Evolutionary conservation across 1,140 invertebrate genomes (phyloP).

Genomic region (Uloborus diversus): DNA sequence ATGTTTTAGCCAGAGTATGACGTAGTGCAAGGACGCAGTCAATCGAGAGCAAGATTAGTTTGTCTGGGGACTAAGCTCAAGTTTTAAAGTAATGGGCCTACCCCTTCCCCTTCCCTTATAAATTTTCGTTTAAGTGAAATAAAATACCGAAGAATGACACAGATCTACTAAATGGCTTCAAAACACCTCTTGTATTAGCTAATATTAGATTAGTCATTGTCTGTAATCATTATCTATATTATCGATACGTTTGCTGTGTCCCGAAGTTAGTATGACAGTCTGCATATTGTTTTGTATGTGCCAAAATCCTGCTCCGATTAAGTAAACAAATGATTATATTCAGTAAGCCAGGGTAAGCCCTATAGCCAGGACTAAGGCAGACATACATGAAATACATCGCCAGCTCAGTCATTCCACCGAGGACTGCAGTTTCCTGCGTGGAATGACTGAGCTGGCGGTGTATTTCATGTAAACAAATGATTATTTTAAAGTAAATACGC

Average conservation of each 20-base stretch:
- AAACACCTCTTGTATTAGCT: neutral
- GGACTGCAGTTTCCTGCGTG: no score
- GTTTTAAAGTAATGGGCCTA: slow-evolving; percentile 21
- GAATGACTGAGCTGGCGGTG: no score
- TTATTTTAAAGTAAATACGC: no score
- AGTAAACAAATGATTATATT: no score
- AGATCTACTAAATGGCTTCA: neutral
- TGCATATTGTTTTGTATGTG: no score
- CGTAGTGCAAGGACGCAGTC: neutral
- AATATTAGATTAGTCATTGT: slow-evolving; percentile 12
- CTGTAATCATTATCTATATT: neutral
- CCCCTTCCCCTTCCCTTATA: neutral
- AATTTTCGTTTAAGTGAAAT: slow-evolving; percentile 27
- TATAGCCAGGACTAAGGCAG: no score
- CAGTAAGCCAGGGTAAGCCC: no score
- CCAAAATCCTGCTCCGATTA: no score
- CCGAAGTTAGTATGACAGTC: no score
- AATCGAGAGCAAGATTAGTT: slow-evolving; percentile 25
- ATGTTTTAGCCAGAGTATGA: slow-evolving; percentile 3
- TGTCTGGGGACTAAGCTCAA: neutral
- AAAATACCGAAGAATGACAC: neutral
- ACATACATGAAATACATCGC: no score
- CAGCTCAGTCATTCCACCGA: no score
- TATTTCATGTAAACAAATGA: no score
- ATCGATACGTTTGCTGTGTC: neutral